Percentiles rank a stretch among this genome's conserved stretches.
Conservation (phyloP, 2,888 invertebrate species). For the Hypomecis punctinalis region DNA sequence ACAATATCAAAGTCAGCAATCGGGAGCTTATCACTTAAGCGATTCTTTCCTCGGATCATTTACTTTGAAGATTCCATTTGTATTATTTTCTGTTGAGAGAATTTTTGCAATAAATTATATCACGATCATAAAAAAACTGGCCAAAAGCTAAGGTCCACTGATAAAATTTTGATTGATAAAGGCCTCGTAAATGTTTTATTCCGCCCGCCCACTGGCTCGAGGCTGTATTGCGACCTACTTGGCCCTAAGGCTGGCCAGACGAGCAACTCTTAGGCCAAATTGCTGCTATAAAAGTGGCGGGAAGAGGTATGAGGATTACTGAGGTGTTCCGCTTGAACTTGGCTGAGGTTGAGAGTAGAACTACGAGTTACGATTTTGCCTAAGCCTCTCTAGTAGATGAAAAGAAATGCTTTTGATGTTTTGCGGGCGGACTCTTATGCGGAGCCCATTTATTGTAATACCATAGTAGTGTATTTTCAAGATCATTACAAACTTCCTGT, state of each 20-base stretch:
- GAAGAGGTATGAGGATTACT: background rate
- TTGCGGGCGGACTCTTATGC: no score
- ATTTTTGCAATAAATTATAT: conserved; percentile 7
- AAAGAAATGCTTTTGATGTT: no score
- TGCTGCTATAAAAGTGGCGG: background rate
- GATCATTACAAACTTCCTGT: no score
- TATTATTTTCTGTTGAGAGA: background rate
- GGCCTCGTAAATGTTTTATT: conserved; percentile 30
- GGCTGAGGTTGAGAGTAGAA: no score
- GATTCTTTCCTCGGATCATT: no score
- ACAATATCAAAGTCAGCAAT: no score
- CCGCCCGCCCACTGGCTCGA: conserved; percentile 11
- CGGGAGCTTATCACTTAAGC: no score
- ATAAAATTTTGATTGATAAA: conserved; percentile 31
- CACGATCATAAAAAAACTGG: conserved; percentile 2
- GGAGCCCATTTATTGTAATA: no score
- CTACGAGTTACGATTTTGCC: no score
- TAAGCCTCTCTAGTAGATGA: no score
- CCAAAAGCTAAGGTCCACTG: conserved; percentile 14
- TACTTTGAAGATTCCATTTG: background rate
- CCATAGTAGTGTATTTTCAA: no score
- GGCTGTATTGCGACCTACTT: conserved; percentile 13
- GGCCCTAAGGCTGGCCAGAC: conserved; percentile 2
- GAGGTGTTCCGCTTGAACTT: no score
- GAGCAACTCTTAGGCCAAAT: background rate